Base-by-base conservation (phyloP, 2,797 vertebrate species). In the Macropus fuliginosus region DNA sequence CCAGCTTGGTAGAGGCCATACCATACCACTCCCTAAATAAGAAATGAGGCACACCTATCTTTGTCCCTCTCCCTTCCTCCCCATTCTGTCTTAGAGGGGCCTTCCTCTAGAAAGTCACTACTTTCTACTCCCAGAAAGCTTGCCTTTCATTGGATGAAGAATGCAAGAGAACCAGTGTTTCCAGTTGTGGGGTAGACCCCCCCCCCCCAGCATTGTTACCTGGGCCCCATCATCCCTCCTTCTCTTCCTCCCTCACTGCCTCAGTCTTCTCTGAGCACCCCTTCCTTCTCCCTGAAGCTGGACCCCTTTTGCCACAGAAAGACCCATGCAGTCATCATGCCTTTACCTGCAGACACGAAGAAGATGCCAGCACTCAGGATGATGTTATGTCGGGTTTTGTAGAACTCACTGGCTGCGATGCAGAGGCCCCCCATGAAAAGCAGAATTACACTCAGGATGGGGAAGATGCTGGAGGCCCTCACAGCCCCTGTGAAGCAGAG, bases 301-400 rank as follows among this genome's bases (percentile, higher is more conserved):
- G 31, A 12, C 11, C 31, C 24, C 21, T 29, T 28, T 34, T 28
- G 55, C 92, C 18, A 81, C 56, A 55, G 40, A 4, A 0, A 5
- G 10, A 9, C 74, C 24, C 74, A 87, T 27, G 1, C 74, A 56
- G 13, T 92, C 92, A 87, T 0, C 10, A 62, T 21, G 81, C 89
- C 91, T 34, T 99, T 98, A 99, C 99, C 99, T 99, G 99, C 99
- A 90, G 99, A 99, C 98, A 99, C 99, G 92, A 99, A 99, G 99
- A 99, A 99, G 98, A 99, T 99, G 98, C 99, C 99, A 2, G 99
- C 99, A 95, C 99, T 99, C 99, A 99, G 99, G 99, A 99, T 99
- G 99, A 99, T 99, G 99, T 99, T 99, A 99, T 99, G 99, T 97
- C 99, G 99, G 94, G 99, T 99, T 99, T 99, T 99, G 99, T 99